Evolutionary conservation across 2,888 invertebrate genomes (phyloP).

Genomic region (Coenonympha arcania): DNA sequence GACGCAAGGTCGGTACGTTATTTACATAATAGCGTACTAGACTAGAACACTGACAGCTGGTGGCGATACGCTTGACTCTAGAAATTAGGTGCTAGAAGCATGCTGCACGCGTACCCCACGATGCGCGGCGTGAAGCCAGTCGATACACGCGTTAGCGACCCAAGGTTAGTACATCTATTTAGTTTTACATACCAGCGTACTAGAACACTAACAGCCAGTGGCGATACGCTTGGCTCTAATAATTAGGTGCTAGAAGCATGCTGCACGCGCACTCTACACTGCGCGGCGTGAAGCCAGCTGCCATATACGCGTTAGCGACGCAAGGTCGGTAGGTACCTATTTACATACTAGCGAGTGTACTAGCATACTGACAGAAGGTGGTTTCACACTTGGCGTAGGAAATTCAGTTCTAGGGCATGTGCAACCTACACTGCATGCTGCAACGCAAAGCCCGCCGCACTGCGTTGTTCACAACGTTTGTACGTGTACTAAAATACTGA

Average conservation of each 20-base stretch:
- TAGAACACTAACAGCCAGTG: too few species aligned
- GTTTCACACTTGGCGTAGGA: constrained; percentile 48
- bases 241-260: too few species aligned
- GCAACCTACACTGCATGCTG: constrained; percentile 79
- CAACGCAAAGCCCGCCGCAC: constrained; percentile 74
- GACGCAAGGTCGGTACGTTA: constrained; percentile 67
- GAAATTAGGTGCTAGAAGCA: too few species aligned
- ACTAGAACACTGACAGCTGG: too few species aligned
- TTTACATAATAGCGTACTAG: too few species aligned
- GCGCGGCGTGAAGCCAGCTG: constrained; percentile 76
- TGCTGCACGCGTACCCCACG: constrained; percentile 78
- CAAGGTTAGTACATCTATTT: constrained; percentile 70
- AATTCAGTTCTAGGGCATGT: constrained; percentile 65
- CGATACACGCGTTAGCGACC: constrained; percentile 64
- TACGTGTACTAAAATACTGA: constrained; percentile 55
- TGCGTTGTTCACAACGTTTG: constrained; percentile 71
- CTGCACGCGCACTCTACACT: constrained; percentile 70
- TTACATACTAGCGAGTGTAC: constrained; percentile 24
- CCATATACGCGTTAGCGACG: constrained; percentile 66
- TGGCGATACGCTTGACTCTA: too few species aligned
- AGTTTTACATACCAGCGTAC: constrained; percentile 20
- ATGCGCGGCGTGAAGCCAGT: constrained; percentile 77
- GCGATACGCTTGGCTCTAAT: too few species aligned
- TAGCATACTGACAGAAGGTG: background rate
- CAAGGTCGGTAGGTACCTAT: constrained; percentile 70